phyloP scores from a whole-genome alignment of 2,113 vertebrate species.

The Azemiops feae region DNA sequence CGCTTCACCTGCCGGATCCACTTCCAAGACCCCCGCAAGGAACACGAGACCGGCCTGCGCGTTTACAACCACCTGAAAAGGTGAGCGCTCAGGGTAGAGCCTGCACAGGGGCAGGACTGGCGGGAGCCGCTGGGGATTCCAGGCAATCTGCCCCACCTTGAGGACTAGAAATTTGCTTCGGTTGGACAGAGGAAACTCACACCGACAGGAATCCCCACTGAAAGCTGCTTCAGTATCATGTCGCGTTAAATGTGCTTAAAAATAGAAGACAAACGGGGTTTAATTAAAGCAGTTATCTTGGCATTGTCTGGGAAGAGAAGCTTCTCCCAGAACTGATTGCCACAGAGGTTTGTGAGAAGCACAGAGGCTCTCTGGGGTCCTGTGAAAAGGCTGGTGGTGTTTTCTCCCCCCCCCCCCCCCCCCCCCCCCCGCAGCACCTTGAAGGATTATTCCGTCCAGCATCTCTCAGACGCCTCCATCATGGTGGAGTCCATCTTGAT shows the following conservation, averaged over 20 bases:
- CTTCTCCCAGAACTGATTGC: not conserved
- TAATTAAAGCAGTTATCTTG: not conserved
- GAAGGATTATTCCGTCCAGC: constrained; percentile 90
- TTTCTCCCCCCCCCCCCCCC: fast-evolving
- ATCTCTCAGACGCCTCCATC: constrained; percentile 90
- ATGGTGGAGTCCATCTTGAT: constrained; percentile 96
- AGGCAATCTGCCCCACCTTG: not conserved
- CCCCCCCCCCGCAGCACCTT: constrained; percentile 71
- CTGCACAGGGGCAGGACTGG: not conserved
- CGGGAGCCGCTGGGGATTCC: no score
- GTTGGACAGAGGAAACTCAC: not conserved
- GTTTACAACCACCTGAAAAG: constrained; percentile 91
- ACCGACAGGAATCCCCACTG: not conserved
- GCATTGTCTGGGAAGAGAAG: not conserved
- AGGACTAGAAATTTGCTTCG: not conserved
- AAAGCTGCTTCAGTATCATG: not conserved
- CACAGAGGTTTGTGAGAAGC: not conserved
- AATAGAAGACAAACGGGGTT: not conserved
- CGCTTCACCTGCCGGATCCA: constrained; percentile 94
- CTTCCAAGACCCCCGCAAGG: constrained; percentile 88
- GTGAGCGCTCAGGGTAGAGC: constrained; percentile 36
- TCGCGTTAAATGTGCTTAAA: not conserved
- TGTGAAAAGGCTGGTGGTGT: fast-evolving
- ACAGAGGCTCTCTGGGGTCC: fast-evolving
- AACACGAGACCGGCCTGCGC: constrained; percentile 80